Conservation (phyloP, 37 sponge, comb jelly and placozoan species). For the Axinella damicornis region DNA sequence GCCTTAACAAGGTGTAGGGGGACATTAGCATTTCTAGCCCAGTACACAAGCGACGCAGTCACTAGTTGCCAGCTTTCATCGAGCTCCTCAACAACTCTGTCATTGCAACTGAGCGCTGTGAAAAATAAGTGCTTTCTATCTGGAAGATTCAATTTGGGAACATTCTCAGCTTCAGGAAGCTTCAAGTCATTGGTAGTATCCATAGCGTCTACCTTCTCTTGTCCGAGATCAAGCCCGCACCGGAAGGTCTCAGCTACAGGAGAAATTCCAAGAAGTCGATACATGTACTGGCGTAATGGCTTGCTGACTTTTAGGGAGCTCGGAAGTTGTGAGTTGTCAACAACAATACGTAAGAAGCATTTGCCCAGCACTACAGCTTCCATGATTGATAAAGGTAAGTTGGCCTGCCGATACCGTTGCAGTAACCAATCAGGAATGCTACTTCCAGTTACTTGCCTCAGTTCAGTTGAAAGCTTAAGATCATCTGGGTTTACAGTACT, state of each 20-base stretch:
- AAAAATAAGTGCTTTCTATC: slow-evolving; percentile 22
- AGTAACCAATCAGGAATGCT: slow-evolving; percentile 33
- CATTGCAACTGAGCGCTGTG: slow-evolving; percentile 10
- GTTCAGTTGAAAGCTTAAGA: background rate
- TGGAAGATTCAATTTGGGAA: background rate
- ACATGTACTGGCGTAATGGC: slow-evolving; percentile 31
- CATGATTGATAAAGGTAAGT: background rate
- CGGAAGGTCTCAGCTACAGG: slow-evolving; percentile 37
- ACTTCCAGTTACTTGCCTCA: background rate
- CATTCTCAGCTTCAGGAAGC: background rate
- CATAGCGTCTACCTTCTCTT: slow-evolving; percentile 2
- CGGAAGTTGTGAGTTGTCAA: slow-evolving; percentile 6
- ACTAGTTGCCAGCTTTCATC: slow-evolving; percentile 21
- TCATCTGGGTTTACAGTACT: too few species aligned
- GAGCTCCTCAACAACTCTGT: background rate
- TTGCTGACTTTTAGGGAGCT: background rate
- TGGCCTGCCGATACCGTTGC: slow-evolving; percentile 29
- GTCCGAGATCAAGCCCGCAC: background rate
- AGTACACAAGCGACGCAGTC: slow-evolving; percentile 14
- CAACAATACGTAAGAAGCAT: slow-evolving; percentile 16
- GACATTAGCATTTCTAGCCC: slow-evolving; percentile 23
- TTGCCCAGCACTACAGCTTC: slow-evolving; percentile 21
- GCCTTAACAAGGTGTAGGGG: slow-evolving; percentile 30
- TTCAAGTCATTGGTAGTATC: background rate
- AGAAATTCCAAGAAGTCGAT: slow-evolving; percentile 3